phyloP scores from a whole-genome alignment of 2,888 invertebrate species.

The Troglohyphantes excavatus region DNA sequence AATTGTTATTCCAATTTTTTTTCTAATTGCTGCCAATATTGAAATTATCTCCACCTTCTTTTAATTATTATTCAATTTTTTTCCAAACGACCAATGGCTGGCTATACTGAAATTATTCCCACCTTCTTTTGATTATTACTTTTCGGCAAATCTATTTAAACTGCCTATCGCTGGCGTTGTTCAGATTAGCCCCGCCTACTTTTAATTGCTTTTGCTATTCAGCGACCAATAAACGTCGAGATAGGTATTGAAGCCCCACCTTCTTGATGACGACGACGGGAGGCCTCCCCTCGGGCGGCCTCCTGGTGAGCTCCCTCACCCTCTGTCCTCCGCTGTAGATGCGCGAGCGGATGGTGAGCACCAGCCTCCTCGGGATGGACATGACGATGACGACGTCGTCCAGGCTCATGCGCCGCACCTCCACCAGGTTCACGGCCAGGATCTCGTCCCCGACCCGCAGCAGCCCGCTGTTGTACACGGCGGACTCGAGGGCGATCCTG shows the following conservation, averaged over 20 bases:
- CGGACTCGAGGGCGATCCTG: conserved; percentile 95
- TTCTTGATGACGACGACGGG: conserved; percentile 94
- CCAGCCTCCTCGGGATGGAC: conserved; percentile 97
- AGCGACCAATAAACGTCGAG: too few species aligned
- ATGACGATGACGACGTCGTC: conserved; percentile 99
- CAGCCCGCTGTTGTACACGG: conserved; percentile 98
- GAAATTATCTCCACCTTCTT: too few species aligned
- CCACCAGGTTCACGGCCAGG: conserved; percentile 97
- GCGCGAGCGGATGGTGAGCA: conserved; percentile 93
- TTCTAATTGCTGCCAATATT: too few species aligned
- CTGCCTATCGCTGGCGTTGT: too few species aligned
- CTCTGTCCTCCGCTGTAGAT: conserved; percentile 80
- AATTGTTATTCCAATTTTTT: too few species aligned
- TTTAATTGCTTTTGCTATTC: too few species aligned
- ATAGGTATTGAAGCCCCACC: too few species aligned
- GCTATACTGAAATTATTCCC: too few species aligned
- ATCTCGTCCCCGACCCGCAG: conserved; percentile 98
- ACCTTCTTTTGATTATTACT: not conserved
- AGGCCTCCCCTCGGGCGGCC: conserved; percentile 83
- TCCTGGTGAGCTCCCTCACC: conserved; percentile 80
- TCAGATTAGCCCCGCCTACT: too few species aligned
- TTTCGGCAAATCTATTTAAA: too few species aligned
- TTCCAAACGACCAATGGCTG: too few species aligned
- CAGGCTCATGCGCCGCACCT: conserved; percentile 97
- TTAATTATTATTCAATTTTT: too few species aligned